Base-by-base conservation (phyloP, 1,140 invertebrate species). In the Drosophila sucinea region DNA sequence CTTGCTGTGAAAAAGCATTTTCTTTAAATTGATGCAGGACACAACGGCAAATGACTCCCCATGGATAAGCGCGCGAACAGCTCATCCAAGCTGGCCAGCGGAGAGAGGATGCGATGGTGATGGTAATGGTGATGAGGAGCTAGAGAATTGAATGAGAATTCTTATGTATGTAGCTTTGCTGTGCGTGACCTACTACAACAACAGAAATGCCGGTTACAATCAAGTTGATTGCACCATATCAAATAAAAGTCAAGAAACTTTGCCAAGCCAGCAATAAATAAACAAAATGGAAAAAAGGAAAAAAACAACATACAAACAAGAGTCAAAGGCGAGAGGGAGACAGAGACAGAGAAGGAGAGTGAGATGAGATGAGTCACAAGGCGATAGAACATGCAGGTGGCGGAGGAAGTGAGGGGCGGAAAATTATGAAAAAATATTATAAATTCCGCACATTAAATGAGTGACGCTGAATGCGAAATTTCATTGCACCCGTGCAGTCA, bases 121-220 rank as follows among this genome's bases (percentile, higher is more conserved):
- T 4, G 10, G 11, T 10, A 10, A 38, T 10, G 35, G 3, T 38
- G 10, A 30, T 55, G 29, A 17, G 7, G 17, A 17, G 56, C n/a
- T 7, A 17, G 8, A 30, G 56, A 32, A 35, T 32, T 23, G 56
- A 35, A 29, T 56, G 51, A 0, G 23, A 17, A 47, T 47, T 6
- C 17, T 47, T 47, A 17, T 47, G 44, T 47, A 17, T 47, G 44
- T 10, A 51, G 44, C 44, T 51, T 51, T 29, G 11, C 54, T 32
- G 27, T 58, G 30, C 33, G 65, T 77, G 63, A 77, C 74, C 74
- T 77, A 70, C 61, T 62, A 63, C 75, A 77, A 77, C 51, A 68
- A 17, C 30, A 61, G 54, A 47, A 35, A 58, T 38, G 33, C 56
- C 56, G 56, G 56, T 32, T 35, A 58, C 56, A 35, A 58, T 58